Conservation (phyloP, 2,113 vertebrate genomes). For the Corythornis madagascariensis region DNA sequence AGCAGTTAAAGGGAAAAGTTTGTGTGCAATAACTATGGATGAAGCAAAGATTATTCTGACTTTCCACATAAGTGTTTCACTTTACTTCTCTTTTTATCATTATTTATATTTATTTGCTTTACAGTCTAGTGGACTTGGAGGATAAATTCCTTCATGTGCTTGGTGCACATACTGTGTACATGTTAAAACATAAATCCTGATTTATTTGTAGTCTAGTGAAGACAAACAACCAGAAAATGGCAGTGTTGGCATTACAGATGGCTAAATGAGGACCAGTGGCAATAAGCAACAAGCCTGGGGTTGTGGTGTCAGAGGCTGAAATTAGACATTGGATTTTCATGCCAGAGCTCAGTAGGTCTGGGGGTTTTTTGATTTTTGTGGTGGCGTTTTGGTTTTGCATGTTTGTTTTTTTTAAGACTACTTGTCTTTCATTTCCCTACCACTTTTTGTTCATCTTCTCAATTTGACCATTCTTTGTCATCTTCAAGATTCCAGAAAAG, state of each 20-base stretch:
- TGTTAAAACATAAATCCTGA: not conserved
- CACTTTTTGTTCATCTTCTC: constrained; percentile 12
- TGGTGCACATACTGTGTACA: not conserved
- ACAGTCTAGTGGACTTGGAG: not conserved
- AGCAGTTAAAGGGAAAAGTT: not conserved
- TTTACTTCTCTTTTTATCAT: not conserved
- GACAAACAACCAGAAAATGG: not conserved
- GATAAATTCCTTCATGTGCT: constrained; percentile 30
- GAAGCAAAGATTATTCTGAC: not conserved
- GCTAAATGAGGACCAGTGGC: not conserved
- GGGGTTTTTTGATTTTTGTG: not conserved
- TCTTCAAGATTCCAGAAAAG: constrained; percentile 33
- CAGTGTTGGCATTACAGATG: not conserved
- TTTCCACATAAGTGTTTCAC: not conserved
- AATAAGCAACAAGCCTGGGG: not conserved
- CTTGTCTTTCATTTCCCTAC: not conserved
- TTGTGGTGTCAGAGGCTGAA: not conserved
- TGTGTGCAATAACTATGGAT: not conserved
- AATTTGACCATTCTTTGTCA: not conserved
- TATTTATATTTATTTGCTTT: constrained; percentile 54
- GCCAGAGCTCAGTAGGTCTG: not conserved
- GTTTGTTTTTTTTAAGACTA: not conserved
- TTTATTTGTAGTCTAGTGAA: not conserved
- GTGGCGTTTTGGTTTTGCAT: not conserved
- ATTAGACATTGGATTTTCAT: not conserved